Evolutionary conservation across 1,140 invertebrate genomes (phyloP).

Genomic region (Calliopsis andreniformis): DNA sequence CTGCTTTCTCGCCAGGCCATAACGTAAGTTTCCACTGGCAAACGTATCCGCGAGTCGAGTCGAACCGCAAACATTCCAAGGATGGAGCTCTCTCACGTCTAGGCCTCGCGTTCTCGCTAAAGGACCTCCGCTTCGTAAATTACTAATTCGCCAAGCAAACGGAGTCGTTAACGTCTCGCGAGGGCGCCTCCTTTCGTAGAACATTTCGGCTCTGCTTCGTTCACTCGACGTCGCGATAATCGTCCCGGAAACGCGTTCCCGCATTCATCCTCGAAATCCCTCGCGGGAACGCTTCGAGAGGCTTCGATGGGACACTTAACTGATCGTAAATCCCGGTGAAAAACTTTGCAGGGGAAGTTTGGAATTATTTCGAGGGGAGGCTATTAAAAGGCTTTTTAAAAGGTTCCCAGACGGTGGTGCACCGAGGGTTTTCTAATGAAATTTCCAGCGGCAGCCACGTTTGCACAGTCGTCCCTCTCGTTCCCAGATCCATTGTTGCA

Average conservation of each 20-base stretch:
- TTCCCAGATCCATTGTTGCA: constrained; percentile 20
- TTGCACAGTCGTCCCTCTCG: constrained; percentile 30
- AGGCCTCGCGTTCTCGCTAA: too few species aligned
- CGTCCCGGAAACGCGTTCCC: neutral
- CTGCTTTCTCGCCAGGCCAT: too few species aligned
- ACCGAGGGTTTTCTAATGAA: constrained; percentile 27
- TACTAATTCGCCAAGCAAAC: neutral
- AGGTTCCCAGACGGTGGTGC: constrained; percentile 6
- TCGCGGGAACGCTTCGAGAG: neutral
- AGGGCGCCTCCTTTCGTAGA: neutral
- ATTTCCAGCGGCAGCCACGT: constrained; percentile 35
- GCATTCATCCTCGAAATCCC: constrained; percentile 4
- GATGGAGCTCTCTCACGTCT: too few species aligned
- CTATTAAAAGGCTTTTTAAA: constrained; percentile 44
- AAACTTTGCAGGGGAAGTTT: constrained; percentile 21
- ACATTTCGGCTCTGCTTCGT: constrained; percentile 11
- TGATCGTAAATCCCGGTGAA: constrained; percentile 28
- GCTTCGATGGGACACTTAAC: constrained; percentile 26
- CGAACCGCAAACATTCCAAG: too few species aligned
- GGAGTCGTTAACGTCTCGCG: neutral
- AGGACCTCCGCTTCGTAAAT: neutral
- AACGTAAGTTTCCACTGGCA: too few species aligned
- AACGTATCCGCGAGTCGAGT: too few species aligned
- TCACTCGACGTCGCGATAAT: constrained; percentile 20
- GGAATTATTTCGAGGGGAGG: constrained; percentile 32